Evolutionary conservation across 2,888 invertebrate genomes (phyloP), one percentile per base, ranked within the genome.

Genomic region (Lasioglossum marginatum): DNA sequence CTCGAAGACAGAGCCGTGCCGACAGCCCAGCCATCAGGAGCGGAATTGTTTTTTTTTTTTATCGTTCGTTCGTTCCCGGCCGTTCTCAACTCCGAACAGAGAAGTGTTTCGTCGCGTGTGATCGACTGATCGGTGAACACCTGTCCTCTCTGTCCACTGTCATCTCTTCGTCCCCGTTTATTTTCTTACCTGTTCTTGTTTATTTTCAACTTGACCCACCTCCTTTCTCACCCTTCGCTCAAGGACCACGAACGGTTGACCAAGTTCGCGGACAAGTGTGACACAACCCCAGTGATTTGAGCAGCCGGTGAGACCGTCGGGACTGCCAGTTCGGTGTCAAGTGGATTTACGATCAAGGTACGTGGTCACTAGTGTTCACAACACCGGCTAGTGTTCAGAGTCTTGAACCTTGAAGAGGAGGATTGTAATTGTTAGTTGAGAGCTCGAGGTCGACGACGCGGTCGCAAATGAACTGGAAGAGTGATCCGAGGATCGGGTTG

Each of bases 1-100:
- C 92, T 91, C 94, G 92, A 93, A 93, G 95, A 95, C 95, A 95
- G 95, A 95, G 92, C 94, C 93, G 95, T 94, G 93, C 93, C 94
- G 94, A 94, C 95, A 94, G 94, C 93, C 94, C 90, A 93, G 92
- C 94, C 92, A 93, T 93, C 93, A 94, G 93, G 93, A 93, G 90
- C 93, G 92, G 92, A 91, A 87, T 84, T 89, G 77, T 72, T 82
- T 83, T 79, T 82, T 84, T 74, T 23, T 48, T 45, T 16, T 16
- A n/a, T 48, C 23, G 52, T 52, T 52, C 52, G 52, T 52, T 52
- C 52, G 52, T 52, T 52, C 52, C 23, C 52, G 52, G 52, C 23
- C 60, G 60, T 60, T 60, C 60, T 16, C 27, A 14, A 71, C 57
- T 52, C 57, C 6, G 78, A 8, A 31, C 60, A 37, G 57, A 27